Conservation (phyloP, 1,140 invertebrate genomes). For the Diachasmimorpha longicaudata region DNA sequence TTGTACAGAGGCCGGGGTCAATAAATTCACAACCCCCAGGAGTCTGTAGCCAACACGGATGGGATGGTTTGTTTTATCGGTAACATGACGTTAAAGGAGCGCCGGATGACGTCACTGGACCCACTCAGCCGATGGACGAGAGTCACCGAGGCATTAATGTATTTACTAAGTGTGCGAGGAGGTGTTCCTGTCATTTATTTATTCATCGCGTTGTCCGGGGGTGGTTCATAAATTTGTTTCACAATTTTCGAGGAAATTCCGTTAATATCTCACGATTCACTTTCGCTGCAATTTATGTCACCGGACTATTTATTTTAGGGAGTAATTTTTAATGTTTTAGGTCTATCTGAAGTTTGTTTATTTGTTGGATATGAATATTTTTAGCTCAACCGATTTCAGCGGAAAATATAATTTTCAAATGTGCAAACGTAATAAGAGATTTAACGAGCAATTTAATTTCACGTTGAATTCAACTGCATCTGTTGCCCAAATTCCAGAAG, state of each 20-base stretch:
- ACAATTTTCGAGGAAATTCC: neutral
- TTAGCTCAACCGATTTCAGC: too few species aligned
- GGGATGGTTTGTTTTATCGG: slow-evolving; percentile 46
- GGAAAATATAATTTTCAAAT: too few species aligned
- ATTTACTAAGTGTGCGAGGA: slow-evolving; percentile 48
- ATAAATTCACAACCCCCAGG: neutral
- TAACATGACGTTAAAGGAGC: slow-evolving; percentile 46
- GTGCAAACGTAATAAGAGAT: too few species aligned
- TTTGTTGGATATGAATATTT: too few species aligned
- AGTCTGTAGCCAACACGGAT: slow-evolving; percentile 30
- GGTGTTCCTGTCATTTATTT: slow-evolving; percentile 11
- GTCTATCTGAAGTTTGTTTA: too few species aligned
- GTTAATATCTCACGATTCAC: neutral
- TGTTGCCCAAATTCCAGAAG: too few species aligned
- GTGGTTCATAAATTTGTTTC: neutral
- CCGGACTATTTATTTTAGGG: too few species aligned
- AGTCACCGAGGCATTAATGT: slow-evolving; percentile 47
- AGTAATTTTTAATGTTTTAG: too few species aligned
- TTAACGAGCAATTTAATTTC: too few species aligned
- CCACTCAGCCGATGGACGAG: slow-evolving; percentile 47
- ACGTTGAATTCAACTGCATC: too few species aligned
- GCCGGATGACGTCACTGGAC: slow-evolving; percentile 48
- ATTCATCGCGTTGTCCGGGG: neutral
- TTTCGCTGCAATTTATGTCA: too few species aligned
- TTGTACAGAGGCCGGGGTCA: neutral